A percentile compares a stretch with the other conserved stretches of the same genome.
Conservation (phyloP, 1,140 invertebrate species). For the Drosophila insularis region DNA sequence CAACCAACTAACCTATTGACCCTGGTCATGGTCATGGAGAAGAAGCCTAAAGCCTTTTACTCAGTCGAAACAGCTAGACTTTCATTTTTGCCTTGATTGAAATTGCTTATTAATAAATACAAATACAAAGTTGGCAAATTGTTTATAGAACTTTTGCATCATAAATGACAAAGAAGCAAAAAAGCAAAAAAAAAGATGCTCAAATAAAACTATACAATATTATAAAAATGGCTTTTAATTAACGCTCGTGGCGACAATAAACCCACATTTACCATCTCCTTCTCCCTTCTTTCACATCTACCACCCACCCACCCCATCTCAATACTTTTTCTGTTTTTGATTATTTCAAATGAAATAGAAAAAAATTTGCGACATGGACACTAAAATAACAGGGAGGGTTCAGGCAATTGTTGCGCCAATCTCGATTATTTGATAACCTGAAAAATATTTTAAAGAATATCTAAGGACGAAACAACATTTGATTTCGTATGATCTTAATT, state of each 20-base stretch:
- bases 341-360: slow-evolving; percentile 7
- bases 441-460: too few relatives aligned
- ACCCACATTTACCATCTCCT: neutral
- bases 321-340: neutral
- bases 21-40: neutral
- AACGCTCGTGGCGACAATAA: slow-evolving; percentile 30
- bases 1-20: neutral
- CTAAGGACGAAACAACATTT: too few relatives aligned
- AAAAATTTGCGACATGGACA: slow-evolving; percentile 10
- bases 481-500: too few relatives aligned
- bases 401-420: neutral
- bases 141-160: slow-evolving; percentile 24
- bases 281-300: too few relatives aligned
- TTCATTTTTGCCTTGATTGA: slow-evolving; percentile 7
- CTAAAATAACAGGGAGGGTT: neutral
- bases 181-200: neutral
- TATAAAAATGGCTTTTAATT: slow-evolving; percentile 16
- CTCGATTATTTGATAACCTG: too few relatives aligned
- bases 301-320: too few relatives aligned
- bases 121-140: slow-evolving; percentile 28
- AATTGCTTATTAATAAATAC: slow-evolving; percentile 6
- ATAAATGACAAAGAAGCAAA: neutral
- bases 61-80: slow-evolving; percentile 34
- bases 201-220: too few relatives aligned
- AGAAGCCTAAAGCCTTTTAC: slow-evolving; percentile 29